Evolutionary conservation across 2,113 vertebrate species (phyloP), one percentile per base, ranked within the genome.

Genomic region (Colinus virginianus): DNA sequence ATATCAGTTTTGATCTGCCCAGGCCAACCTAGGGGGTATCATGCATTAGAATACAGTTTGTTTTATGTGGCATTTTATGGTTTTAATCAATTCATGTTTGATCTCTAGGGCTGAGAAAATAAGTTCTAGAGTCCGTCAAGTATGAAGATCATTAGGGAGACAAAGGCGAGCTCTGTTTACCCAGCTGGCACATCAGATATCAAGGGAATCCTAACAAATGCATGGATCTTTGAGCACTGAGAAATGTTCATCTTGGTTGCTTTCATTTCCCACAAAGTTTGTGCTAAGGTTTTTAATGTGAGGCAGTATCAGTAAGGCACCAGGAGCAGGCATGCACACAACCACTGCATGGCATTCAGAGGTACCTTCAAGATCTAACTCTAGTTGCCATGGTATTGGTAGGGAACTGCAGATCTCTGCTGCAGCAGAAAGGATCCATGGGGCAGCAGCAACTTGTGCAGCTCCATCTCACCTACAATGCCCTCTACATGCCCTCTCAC

Each of bases 151-250:
- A 59, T 30, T 42, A 79, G 58, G 71, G 58, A 55, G 71, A 32
- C 40, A 68, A 51, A 68, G 8, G 22, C 53, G 55, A 76, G 40
- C 36, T 14, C 9, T 72, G 48, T 51, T 78, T 72, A 56, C 59
- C 25, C 19, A 34, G 6, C 56, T 71, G 83, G 46, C 43, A 87
- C 32, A 28, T 38, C 28, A 64, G 34, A 49, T 13, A 36, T 20
- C 34, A 69, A 51, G 22, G 71, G n/a, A 88, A 88, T 51, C 43
- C 43, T 28, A 59, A 18, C 4, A 21, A 64, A 64, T 21, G 40
- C 0, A 2, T 0, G 1, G 32, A 56, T 42, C 48, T 77, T 40
- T 0, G 4, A 77, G 49, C 72, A 48, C 77, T 17, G 28, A 86
- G 61, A 40, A 62, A 62, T 6, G 45, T n/a, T 75, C 42, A 79